Percentiles rank a stretch among this genome's conserved stretches.
Evolutionary conservation across 1,140 invertebrate genomes (phyloP).

Genomic region (Spodoptera litura): DNA sequence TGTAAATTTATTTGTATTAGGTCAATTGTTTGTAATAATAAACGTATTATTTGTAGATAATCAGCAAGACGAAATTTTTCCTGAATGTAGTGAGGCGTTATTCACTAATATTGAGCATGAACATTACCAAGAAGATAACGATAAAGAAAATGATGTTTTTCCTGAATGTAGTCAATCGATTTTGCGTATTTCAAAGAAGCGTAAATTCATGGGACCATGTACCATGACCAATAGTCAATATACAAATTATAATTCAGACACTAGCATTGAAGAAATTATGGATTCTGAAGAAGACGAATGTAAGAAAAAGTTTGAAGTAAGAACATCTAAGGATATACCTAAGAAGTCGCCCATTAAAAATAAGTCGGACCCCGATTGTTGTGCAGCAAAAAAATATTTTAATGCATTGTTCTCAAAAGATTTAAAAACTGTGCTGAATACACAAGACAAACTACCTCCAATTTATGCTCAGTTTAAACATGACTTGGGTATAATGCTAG

Average conservation of each 20-base stretch:
- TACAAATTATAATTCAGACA: too few species aligned
- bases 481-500: constrained; percentile 18
- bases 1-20: too few species aligned
- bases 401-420: constrained; percentile 24
- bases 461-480: not conserved
- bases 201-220: not conserved
- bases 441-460: not conserved
- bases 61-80: constrained; percentile 8
- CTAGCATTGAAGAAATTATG: too few species aligned
- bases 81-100: constrained; percentile 2
- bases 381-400: constrained; percentile 32
- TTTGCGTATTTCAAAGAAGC: constrained; percentile 11
- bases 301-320: too few species aligned
- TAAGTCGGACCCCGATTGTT: constrained; percentile 2
- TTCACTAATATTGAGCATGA: constrained; percentile 1
- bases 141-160: too few species aligned
- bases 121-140: too few species aligned
- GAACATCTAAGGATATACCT: too few species aligned
- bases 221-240: too few species aligned
- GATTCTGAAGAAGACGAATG: too few species aligned
- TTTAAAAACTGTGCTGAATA: constrained; percentile 4
- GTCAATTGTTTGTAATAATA: constrained; percentile 6
- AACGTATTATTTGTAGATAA: constrained; percentile 12
- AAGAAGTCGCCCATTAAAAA: not conserved
- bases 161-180: not conserved